Evolutionary conservation across 2,888 invertebrate species (phyloP).

Genomic region (Peribatodes rhomboidaria): DNA sequence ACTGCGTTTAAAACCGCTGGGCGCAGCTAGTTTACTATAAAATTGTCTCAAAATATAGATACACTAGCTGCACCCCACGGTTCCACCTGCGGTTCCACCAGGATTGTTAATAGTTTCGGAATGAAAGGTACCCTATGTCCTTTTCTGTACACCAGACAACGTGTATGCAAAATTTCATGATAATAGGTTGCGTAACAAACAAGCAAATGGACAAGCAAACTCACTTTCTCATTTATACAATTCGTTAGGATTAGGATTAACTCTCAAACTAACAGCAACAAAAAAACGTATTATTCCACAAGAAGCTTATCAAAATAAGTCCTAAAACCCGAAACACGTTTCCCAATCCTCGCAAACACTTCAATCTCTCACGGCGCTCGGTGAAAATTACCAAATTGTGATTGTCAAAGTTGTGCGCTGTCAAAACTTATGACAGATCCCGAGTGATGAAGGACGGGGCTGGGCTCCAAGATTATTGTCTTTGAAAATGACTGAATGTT

Average conservation of each 20-base stretch:
- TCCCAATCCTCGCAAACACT: constrained; percentile 24
- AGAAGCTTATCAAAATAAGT: neutral
- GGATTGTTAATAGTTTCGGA: neutral
- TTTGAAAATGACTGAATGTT: neutral
- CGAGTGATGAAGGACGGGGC: constrained; percentile 37
- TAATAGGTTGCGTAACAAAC: too few species aligned
- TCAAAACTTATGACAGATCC: constrained; percentile 46
- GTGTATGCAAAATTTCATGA: too few species aligned
- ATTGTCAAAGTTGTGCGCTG: constrained; percentile 46
- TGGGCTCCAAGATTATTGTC: constrained; percentile 8
- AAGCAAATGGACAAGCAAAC: too few species aligned
- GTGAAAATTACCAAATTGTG: constrained; percentile 44
- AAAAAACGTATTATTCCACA: too few species aligned
- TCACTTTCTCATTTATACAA: too few species aligned
- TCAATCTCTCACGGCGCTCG: constrained; percentile 17
- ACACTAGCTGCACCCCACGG: too few species aligned
- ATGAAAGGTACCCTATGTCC: too few species aligned
- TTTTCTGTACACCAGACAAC: too few species aligned
- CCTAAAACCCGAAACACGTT: constrained; percentile 3
- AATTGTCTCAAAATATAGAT: neutral
- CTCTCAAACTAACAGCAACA: neutral
- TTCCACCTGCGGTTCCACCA: too few species aligned
- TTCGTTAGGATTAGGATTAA: too few species aligned
- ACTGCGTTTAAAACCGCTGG: too few species aligned
- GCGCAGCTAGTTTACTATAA: too few species aligned